Evolutionary conservation across 2,797 vertebrate species (phyloP).

Genomic region (Sebastes iracundus): DNA sequence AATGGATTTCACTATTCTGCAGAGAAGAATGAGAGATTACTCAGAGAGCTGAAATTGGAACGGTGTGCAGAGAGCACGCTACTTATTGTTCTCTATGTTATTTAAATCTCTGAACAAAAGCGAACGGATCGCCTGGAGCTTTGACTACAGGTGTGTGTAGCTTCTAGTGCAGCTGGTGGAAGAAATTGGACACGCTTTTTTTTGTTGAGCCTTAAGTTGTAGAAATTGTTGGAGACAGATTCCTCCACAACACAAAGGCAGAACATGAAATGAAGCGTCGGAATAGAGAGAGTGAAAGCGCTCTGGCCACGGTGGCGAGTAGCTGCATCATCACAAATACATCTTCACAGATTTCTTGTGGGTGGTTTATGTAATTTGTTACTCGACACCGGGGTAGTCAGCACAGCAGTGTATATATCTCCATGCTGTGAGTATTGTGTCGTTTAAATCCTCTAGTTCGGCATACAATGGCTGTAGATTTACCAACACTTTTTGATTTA

Average conservation of each 20-base stretch:
- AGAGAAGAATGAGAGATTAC: slow-evolving; percentile 59
- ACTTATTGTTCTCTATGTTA: slow-evolving; percentile 75
- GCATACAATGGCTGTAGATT: slow-evolving; percentile 30
- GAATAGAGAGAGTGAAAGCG: slow-evolving; percentile 33
- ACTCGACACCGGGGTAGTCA: slow-evolving; percentile 50
- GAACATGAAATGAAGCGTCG: slow-evolving; percentile 49
- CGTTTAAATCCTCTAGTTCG: slow-evolving; percentile 32
- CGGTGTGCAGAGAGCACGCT: slow-evolving; percentile 48
- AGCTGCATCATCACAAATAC: slow-evolving; percentile 66
- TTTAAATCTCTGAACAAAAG: slow-evolving; percentile 78
- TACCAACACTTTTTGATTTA: slow-evolving; percentile 33
- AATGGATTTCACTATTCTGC: slow-evolving; percentile 53
- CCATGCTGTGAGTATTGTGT: slow-evolving; percentile 40
- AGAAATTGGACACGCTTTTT: slow-evolving; percentile 73
- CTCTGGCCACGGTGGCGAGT: slow-evolving; percentile 28
- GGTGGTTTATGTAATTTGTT: slow-evolving; percentile 75
- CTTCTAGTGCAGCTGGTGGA: slow-evolving; percentile 65
- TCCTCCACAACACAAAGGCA: slow-evolving; percentile 45
- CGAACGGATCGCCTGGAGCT: slow-evolving; percentile 64
- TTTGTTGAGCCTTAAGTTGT: slow-evolving; percentile 56
- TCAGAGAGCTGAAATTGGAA: slow-evolving; percentile 55
- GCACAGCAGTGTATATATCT: slow-evolving; percentile 47
- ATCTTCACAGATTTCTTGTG: slow-evolving; percentile 74
- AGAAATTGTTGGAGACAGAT: slow-evolving; percentile 63
- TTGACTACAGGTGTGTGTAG: slow-evolving; percentile 71